Percentiles rank a stretch among this genome's conserved stretches.
Evolutionary conservation across 2,797 vertebrate species (phyloP).

Genomic region (Bovichtus variegatus): DNA sequence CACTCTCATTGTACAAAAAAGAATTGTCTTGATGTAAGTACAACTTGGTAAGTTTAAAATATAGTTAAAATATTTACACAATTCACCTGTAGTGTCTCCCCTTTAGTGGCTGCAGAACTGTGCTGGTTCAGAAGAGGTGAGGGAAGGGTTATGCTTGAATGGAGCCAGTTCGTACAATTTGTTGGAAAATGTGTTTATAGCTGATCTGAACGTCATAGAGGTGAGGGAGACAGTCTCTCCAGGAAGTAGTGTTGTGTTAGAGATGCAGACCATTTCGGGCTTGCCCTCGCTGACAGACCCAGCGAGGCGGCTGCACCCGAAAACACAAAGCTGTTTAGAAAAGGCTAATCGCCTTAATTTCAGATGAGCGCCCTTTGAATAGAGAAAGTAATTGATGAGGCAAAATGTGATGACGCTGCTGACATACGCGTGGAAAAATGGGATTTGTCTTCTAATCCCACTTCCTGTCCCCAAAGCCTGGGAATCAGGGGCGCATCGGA

Average conservation of each 20-base stretch:
- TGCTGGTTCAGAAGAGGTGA: not conserved
- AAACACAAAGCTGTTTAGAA: constrained; percentile 73
- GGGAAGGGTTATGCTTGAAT: not conserved
- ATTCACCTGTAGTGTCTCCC: too few species aligned
- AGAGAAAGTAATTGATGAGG: constrained; percentile 72
- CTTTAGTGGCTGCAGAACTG: not conserved
- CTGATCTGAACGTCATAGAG: too few species aligned
- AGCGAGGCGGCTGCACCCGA: constrained; percentile 29
- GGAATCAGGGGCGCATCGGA: constrained; percentile 71
- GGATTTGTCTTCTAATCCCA: constrained; percentile 82
- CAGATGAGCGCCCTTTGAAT: constrained; percentile 78
- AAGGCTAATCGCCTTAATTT: constrained; percentile 82
- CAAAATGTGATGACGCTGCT: constrained; percentile 73
- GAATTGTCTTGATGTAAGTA: too few species aligned
- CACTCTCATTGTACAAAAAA: too few species aligned
- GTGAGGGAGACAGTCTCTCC: not conserved
- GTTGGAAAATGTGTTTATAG: not conserved
- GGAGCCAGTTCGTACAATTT: not conserved
- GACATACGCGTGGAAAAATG: constrained; percentile 70
- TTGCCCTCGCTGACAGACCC: constrained; percentile 39
- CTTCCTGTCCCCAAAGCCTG: constrained; percentile 83
- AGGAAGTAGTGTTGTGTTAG: constrained; percentile 3
- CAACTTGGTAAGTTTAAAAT: too few species aligned
- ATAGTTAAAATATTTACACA: too few species aligned
- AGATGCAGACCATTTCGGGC: constrained; percentile 36